A percentile compares a stretch with the other conserved stretches of the same genome.
Conservation (phyloP, 1,140 invertebrate genomes). For the Pseudobourletiella spinata region DNA sequence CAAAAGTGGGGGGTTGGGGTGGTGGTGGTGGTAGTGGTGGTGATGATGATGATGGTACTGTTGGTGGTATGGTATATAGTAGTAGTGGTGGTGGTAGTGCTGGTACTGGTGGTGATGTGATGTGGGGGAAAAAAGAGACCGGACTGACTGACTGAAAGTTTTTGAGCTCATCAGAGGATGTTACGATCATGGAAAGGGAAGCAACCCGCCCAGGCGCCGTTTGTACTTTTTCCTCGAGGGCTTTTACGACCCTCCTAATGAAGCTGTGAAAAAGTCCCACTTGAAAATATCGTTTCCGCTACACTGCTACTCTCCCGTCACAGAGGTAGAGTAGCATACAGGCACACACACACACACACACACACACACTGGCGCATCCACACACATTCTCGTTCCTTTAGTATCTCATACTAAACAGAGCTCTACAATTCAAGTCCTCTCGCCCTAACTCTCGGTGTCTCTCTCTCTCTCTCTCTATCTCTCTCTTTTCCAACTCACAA, state of each 20-base stretch:
- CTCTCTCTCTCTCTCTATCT: too few relatives aligned
- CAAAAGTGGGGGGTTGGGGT: too few relatives aligned
- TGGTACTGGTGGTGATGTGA: not conserved
- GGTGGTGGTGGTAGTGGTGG: too few relatives aligned
- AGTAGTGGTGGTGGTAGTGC: too few relatives aligned
- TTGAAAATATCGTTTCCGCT: conserved; percentile 34
- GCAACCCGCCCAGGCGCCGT: conserved; percentile 37
- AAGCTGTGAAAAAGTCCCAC: conserved; percentile 35
- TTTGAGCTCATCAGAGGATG: conserved; percentile 33
- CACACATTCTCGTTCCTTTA: not conserved
- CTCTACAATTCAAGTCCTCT: too few relatives aligned
- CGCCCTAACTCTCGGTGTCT: too few relatives aligned
- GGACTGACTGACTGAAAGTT: conserved; percentile 6
- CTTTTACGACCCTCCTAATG: conserved; percentile 35
- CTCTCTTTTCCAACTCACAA: too few relatives aligned
- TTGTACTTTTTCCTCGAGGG: conserved; percentile 33
- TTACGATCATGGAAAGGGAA: conserved; percentile 35
- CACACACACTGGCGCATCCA: not conserved
- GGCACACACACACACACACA: not conserved
- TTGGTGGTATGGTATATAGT: too few relatives aligned
- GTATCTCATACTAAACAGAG: not conserved
- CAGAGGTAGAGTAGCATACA: not conserved
- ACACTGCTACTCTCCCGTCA: conserved; percentile 2
- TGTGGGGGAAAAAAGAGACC: not conserved
- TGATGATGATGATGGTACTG: too few relatives aligned